Base-by-base conservation (phyloP, 1,140 invertebrate genomes). In the Globodera rostochiensis region DNA sequence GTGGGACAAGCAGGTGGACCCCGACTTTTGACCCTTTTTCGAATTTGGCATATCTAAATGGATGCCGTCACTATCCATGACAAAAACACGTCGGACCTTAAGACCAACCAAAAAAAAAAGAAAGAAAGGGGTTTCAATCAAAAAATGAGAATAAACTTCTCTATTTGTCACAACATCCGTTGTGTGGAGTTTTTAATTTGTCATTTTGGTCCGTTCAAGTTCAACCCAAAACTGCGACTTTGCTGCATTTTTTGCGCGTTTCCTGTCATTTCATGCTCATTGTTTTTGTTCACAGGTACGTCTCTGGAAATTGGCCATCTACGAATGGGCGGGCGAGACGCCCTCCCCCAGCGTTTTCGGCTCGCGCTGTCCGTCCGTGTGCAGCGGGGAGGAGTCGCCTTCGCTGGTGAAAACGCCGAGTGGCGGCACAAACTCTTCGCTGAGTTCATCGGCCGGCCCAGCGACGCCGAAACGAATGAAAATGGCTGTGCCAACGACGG, bases 311-410 rank as follows among this genome's bases (percentile, higher is more conserved):
- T 64, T 78, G 53, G 76, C 76, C 3, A 69, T 78, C 47, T 78
- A 78, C 46, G 76, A 78, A 47, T 78, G 76, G 76, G 76, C 64
- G 5, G 76, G 76, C 4, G 76, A 78, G 69, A 69, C 76, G 11
- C 76, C 76, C 21, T 36, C 76, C 15, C 69, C 76, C 21, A 78
- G 76, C n/a, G 60, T 78, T 19, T 45, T 11, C 46, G 76, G 57
- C 19, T 78, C 76, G 53, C 64, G 64, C 46, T 78, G 76, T n/a
- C 64, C 76, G 49, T 78, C 76, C 6, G 76, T 71, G n/a, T 78
- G 76, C 21, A 78, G 76, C 49, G 76, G 46, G 6, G 64, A 70
- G 6, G 76, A 70, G n/a, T 67, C 36, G n/a, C 75, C 19, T 36
- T 36, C 2, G 36, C 36, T 36, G 36, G 1, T 36, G 36, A 36